Base-by-base conservation (phyloP, 2,113 vertebrate species). In the Raphicerus campestris region DNA sequence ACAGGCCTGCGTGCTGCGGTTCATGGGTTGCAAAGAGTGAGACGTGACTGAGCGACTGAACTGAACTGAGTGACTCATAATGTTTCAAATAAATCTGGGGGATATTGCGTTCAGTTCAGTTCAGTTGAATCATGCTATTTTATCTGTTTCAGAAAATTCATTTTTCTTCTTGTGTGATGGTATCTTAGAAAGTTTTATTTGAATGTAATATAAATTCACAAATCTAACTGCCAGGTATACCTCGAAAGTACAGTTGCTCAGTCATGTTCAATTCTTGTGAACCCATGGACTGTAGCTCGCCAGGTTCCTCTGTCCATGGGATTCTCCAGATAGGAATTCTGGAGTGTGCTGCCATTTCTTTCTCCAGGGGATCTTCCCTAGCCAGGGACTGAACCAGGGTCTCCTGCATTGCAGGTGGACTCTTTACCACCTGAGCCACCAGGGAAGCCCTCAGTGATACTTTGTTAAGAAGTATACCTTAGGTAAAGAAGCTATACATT, bases 351-450 rank as follows among this genome's bases (percentile, higher is more conserved):
- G 30, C 30, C 60, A 32, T 32, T 63, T 63, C 60, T 63, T 63
- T 63, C 60, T 32, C 60, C 30, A 16, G 6, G 60, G 30, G 14
- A 16, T 63, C 30, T 63, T 16, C 30, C 30, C 30, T 15, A 63
- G 30, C 60, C 30, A 16, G 60, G 60, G 60, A 63, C 3, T 32
- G 30, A 32, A 32, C 30, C 30, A 61, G 28, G 60, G 0, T 32
- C 28, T 32, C 60, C 60, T 15, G 24, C 56, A 4, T 17, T 17
- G 61, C 61, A 17, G 30, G 61, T 0, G 0, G 61, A 63, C n/a
- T 63, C 61, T 63, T 32, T 63, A 17, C 15, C 61, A n/a, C 3
- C 3, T 63, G 30, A 63, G 7, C 7, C 32, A n/a, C 61, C 15
- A 17, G 7, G 3, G 15, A 63, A 63, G 32, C 30, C 61, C 30